Evolutionary conservation across 2,113 vertebrate species (phyloP).

Genomic region (Anhinga anhinga): DNA sequence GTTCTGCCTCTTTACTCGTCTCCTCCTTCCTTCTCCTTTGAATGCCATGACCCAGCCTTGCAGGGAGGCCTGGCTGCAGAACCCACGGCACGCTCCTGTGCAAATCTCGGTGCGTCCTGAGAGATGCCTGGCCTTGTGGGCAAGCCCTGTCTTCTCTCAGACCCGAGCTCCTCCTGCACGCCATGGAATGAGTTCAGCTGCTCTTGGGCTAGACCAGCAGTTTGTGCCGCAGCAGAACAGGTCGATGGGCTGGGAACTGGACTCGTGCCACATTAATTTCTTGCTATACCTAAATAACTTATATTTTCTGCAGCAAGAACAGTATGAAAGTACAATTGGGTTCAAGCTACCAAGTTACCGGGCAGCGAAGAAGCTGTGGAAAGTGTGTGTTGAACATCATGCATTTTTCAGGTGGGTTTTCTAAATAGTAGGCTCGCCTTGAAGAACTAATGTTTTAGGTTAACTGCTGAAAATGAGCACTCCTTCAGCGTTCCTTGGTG

Average conservation of each 20-base stretch:
- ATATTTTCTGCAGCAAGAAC: conserved; percentile 81
- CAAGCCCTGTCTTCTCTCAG: background rate
- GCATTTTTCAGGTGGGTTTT: conserved; percentile 94
- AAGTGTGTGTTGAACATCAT: conserved; percentile 98
- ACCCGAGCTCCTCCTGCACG: background rate
- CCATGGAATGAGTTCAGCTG: background rate
- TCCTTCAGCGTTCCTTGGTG: background rate
- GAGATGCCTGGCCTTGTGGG: background rate
- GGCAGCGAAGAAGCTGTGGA: conserved; percentile 98
- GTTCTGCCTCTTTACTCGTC: background rate
- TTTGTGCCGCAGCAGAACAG: background rate
- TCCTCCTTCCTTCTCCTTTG: background rate
- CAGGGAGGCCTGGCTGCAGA: background rate
- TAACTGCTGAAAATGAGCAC: background rate
- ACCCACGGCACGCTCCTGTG: accelerated
- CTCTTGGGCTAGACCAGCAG: background rate
- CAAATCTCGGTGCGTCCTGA: background rate
- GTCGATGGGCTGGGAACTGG: background rate
- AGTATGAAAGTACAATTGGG: conserved; percentile 96
- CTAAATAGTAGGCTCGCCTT: background rate
- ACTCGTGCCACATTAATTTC: background rate
- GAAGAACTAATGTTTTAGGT: background rate
- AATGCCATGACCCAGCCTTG: background rate
- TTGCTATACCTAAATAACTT: background rate
- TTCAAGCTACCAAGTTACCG: conserved; percentile 97